Evolutionary conservation across 2,113 vertebrate species (phyloP).

Genomic region (Gobius niger): DNA sequence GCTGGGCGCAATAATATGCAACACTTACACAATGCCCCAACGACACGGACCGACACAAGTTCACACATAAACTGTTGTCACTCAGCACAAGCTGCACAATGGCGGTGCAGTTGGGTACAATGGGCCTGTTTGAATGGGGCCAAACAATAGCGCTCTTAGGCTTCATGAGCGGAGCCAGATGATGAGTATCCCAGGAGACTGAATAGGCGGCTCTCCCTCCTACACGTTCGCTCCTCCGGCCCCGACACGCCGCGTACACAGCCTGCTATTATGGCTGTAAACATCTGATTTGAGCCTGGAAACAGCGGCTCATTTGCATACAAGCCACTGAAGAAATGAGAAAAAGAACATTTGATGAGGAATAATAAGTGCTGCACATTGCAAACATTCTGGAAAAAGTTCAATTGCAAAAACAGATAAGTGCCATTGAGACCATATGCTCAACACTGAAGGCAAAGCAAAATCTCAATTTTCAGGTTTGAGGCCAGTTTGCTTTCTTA

Average conservation of each 20-base stretch:
- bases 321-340: slow-evolving; percentile 23
- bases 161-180: slow-evolving; percentile 61
- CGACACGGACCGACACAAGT: slow-evolving; percentile 12
- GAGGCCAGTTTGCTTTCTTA: too few relatives aligned
- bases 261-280: slow-evolving; percentile 42
- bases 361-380: background rate
- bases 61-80: slow-evolving; percentile 35
- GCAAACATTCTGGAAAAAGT: too few relatives aligned
- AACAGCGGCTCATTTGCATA: slow-evolving; percentile 34
- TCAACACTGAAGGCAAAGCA: too few relatives aligned
- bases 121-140: slow-evolving; percentile 63
- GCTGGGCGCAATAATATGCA: slow-evolving; percentile 22
- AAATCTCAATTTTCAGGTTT: too few relatives aligned
- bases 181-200: slow-evolving; percentile 62
- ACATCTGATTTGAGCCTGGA: slow-evolving; percentile 52
- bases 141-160: slow-evolving; percentile 70
- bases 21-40: slow-evolving; percentile 18
- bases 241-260: slow-evolving; percentile 44
- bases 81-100: slow-evolving; percentile 46
- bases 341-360: background rate
- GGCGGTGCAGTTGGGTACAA: slow-evolving; percentile 60
- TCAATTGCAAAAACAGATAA: too few relatives aligned
- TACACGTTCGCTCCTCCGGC: slow-evolving; percentile 49
- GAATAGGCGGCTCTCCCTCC: slow-evolving; percentile 63
- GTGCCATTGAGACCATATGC: too few relatives aligned